Base-by-base conservation (phyloP, 1,140 invertebrate genomes). In the Caerostris extrusa region DNA sequence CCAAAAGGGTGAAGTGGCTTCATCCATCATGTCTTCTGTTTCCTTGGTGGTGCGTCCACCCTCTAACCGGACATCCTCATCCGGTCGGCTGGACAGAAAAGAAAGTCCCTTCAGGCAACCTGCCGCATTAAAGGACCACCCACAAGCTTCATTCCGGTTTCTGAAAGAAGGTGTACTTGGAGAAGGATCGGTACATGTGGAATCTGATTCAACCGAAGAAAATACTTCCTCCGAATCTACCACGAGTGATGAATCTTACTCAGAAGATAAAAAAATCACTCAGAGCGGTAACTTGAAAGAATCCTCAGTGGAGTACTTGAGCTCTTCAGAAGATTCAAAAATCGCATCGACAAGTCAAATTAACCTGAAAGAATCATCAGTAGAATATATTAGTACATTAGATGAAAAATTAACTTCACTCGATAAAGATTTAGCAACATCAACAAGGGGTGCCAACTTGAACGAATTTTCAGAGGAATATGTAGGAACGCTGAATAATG, bases 11-110 rank as follows among this genome's bases (percentile, higher is more conserved):
- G 91, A 93, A 6, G 91, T 93, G 4, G 92, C 86, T 7, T 93
- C 92, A 10, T 93, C 92, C 17, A 93, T 93, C 7, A 93, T 93
- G 92, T 93, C 92, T n/a, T 93, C 92, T 7, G 92, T 93, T 7
- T 93, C 92, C 7, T 50, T 93, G 12, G 86, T 93, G 8, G 86
- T 93, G 5, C 64, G 92, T 53, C 81, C 82, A 7, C 85, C 91
- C n/a, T 55, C 81, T 71, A 89, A 88, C 14, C 69, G 69, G 5
- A 53, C 19, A 2, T 58, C 91, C 83, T 17, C 19, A 3, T 58
- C 91, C 83, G 55, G 91, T 71, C 10, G 58, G 10, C 69, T 50
- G 7, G 69, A 50, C 34, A 71, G 69, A 34, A 10, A 34, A 7
- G 69, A 71, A 50, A n/a, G 19, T 34, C 69, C 69, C 69, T 71